phyloP scores from a whole-genome alignment of 2,113 vertebrate genomes.

The Paracanthobrama guichenoti region DNA sequence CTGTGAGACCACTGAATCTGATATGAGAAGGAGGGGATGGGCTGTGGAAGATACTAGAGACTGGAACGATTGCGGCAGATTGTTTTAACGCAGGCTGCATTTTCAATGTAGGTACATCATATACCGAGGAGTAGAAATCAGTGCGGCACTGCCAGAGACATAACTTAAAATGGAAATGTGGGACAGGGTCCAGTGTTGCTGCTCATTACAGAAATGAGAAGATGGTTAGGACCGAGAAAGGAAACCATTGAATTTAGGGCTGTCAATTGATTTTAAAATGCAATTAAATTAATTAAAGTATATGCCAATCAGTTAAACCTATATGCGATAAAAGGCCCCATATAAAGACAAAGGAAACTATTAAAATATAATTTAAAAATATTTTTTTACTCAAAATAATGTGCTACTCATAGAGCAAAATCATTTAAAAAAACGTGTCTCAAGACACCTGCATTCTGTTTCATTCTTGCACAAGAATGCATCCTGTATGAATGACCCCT shows the following conservation, averaged over 20 bases:
- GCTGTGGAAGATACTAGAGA: background rate
- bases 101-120: conserved; percentile 17
- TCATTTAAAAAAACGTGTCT: no score
- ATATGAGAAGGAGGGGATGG: background rate
- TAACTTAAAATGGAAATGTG: conserved; percentile 32
- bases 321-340: no score
- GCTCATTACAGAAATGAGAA: conserved; percentile 10
- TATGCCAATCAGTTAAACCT: background rate
- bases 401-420: background rate
- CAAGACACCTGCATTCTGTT: no score
- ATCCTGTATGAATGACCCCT: no score
- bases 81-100: conserved; percentile 8
- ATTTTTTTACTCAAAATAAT: background rate
- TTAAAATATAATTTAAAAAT: background rate
- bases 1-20: background rate
- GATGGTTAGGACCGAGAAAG: background rate
- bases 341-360: no score
- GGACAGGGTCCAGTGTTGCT: conserved; percentile 11
- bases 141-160: conserved; percentile 3
- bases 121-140: background rate
- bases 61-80: background rate
- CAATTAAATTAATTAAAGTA: background rate
- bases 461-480: no score
- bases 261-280: background rate
- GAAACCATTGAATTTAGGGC: background rate